Evolutionary conservation across 1,140 invertebrate genomes (phyloP), one percentile per base, ranked within the genome.

Genomic region (Penaeus japonicus): DNA sequence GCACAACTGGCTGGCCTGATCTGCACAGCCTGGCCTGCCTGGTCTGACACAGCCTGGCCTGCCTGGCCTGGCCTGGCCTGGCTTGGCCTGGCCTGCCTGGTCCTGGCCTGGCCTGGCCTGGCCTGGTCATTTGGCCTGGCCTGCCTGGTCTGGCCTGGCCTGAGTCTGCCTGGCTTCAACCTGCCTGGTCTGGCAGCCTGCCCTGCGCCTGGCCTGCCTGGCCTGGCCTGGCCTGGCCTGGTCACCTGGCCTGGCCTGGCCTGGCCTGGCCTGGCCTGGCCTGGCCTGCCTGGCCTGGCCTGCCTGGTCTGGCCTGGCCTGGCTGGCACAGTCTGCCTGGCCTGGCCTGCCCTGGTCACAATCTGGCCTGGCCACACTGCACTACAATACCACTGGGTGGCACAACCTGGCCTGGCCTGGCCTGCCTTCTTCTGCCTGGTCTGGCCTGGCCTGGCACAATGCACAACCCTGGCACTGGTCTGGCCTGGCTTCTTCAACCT

Each of bases 241-340:
- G 77, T 32, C 30, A 84, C 89, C 30, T 84, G 20, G 57, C 83
- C 83, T 65, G 55, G 82, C 83, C 1, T 84, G 0, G 54, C 7
- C 57, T 87, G 89, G 78, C 73, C 90, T 90, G 90, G 90, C 78
- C 55, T 57, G 53, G 84, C 90, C 79, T 89, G 89, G 78, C 89
- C 88, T 89, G 85, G 85, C 89, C 85, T 89, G 85, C 85, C 85
- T 87, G 77, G 85, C 89, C 89, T 89, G 85, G 85, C 59, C 59
- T 70, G 65, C 89, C 86, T 73, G 83, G 83, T 89, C 90, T 90
- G 90, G 89, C 89, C 89, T 62, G 62, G 85, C 90, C 89, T 90
- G 90, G 90, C 89, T 53, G 81, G 86, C 20, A 70, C 59, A 57
- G 81, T n/a, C 32, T 53, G 84, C 84, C 84, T 85, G 84, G 84